Evolutionary conservation across 2,113 vertebrate species (phyloP).

Genomic region (Silurus glanis): DNA sequence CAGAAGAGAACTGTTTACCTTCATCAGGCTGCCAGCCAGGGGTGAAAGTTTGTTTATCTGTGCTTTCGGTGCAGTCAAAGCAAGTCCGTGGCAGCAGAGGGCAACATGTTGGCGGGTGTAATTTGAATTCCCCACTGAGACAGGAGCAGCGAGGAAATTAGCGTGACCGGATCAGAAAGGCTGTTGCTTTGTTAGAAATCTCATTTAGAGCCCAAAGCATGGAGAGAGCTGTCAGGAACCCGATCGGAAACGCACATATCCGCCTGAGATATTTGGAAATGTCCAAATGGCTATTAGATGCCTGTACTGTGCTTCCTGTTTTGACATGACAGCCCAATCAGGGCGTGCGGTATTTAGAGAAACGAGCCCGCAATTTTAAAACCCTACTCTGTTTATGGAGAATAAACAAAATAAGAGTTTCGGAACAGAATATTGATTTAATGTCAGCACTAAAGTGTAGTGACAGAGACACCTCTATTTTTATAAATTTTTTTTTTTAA

Average conservation of each 20-base stretch:
- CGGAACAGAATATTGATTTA: slow-evolving; percentile 54
- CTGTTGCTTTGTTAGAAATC: slow-evolving; percentile 42
- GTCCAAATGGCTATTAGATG: slow-evolving; percentile 6
- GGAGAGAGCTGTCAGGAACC: slow-evolving; percentile 31
- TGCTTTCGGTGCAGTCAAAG: slow-evolving; percentile 35
- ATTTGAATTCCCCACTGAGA: slow-evolving; percentile 54
- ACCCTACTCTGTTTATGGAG: not conserved
- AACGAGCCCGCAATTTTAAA: slow-evolving; percentile 17
- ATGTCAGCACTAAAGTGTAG: slow-evolving; percentile 39
- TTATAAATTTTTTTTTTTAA: slow-evolving; percentile 32
- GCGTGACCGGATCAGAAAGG: slow-evolving; percentile 49
- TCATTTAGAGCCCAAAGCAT: slow-evolving; percentile 48
- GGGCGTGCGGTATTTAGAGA: not conserved
- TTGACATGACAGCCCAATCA: slow-evolving; percentile 1
- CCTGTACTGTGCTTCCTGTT: slow-evolving; percentile 8
- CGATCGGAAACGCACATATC: slow-evolving; percentile 36
- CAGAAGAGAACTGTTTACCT: slow-evolving; percentile 6
- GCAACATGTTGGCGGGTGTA: slow-evolving; percentile 43
- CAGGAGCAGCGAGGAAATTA: slow-evolving; percentile 42
- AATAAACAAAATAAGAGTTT: not conserved
- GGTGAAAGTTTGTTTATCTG: slow-evolving; percentile 33
- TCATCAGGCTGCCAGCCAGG: slow-evolving; percentile 37
- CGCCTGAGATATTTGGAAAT: slow-evolving; percentile 6
- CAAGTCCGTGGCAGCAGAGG: slow-evolving; percentile 28
- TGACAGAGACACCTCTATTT: slow-evolving; percentile 40